phyloP scores from a whole-genome alignment of 64 coral and sea anemone species.

The Montipora foliosa region DNA sequence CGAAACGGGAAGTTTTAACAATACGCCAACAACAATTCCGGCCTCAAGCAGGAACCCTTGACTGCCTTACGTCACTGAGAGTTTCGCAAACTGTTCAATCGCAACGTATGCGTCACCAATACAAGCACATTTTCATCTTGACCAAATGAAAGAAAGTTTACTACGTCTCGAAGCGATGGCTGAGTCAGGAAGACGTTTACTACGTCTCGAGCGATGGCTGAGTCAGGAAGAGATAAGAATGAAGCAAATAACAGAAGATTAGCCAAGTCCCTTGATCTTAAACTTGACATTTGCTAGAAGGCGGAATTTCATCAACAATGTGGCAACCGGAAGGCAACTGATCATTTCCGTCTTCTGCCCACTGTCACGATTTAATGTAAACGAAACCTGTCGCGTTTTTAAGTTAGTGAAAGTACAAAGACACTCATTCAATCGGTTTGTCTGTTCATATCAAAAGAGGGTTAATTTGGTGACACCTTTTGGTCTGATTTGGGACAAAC shows the following conservation, averaged over 20 bases:
- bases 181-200: neutral
- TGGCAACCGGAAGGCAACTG: neutral
- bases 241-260: neutral
- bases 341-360: neutral
- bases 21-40: neutral
- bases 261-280: neutral
- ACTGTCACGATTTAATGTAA: neutral
- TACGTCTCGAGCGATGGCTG: neutral
- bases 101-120: conserved; percentile 6
- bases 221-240: neutral
- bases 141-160: neutral
- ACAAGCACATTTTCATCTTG: neutral
- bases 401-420: neutral
- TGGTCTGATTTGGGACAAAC: no score
- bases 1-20: neutral
- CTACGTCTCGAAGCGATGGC: neutral
- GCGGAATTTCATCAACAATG: neutral
- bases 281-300: neutral
- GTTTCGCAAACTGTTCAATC: neutral
- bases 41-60: neutral
- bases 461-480: no score
- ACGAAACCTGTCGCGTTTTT: neutral
- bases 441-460: no score
- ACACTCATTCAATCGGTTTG: no score
- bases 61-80: neutral